phyloP scores from a whole-genome alignment of 2,888 invertebrate species.

The Mongoloraphidia duomilia region DNA sequence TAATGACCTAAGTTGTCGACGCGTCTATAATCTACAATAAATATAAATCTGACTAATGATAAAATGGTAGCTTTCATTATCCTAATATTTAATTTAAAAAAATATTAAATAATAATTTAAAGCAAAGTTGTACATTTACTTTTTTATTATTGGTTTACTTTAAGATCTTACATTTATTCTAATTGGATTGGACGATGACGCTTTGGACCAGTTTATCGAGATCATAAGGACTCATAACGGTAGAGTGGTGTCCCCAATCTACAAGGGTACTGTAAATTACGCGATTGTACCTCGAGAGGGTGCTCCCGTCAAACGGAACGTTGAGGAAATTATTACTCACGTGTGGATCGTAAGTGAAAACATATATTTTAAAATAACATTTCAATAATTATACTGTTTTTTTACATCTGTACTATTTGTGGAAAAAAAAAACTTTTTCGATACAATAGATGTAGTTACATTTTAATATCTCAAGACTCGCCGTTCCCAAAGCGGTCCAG shows the following conservation, averaged over 20 bases:
- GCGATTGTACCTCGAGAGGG: conserved; percentile 44
- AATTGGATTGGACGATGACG: conserved; percentile 31
- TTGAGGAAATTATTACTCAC: conserved; percentile 49
- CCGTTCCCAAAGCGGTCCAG: too few species aligned
- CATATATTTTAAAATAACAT: neutral
- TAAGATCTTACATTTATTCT: conserved; percentile 29
- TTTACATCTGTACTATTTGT: neutral
- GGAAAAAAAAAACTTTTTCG: neutral
- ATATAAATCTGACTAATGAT: too few species aligned
- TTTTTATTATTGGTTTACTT: neutral
- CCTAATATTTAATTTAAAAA: too few species aligned
- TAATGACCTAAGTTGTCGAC: too few species aligned
- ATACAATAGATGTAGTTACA: too few species aligned
- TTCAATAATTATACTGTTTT: neutral
- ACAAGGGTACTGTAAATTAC: conserved; percentile 44
- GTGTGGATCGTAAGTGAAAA: conserved; percentile 47
- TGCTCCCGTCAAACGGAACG: conserved; percentile 32
- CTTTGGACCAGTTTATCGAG: conserved; percentile 27
- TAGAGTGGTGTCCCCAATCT: conserved; percentile 31
- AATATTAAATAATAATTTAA: too few species aligned
- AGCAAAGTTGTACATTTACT: too few species aligned
- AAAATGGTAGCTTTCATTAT: too few species aligned
- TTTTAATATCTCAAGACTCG: too few species aligned
- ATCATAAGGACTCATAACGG: conserved; percentile 42
- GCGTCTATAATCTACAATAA: too few species aligned